phyloP scores from a whole-genome alignment of 2,797 vertebrate species.

The Gallinago solitaria region DNA sequence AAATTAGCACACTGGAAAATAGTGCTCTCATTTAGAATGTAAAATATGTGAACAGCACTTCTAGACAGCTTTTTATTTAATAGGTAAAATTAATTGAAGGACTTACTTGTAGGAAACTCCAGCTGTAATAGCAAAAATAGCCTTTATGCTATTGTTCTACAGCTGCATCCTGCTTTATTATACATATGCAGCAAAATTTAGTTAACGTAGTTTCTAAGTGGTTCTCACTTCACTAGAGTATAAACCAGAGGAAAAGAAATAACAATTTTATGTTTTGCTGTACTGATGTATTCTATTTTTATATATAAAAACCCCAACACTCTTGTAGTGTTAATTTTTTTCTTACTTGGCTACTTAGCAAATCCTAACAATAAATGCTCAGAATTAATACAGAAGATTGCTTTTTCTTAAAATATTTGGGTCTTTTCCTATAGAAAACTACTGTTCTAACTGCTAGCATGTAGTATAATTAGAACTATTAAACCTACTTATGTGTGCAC shows the following conservation, averaged over 20 bases:
- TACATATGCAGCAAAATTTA: background rate
- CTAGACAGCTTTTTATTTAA: background rate
- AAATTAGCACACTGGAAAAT: background rate
- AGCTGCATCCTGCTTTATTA: background rate
- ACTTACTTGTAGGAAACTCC: background rate
- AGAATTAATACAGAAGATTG: background rate
- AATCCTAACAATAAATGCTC: background rate
- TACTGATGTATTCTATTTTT: background rate
- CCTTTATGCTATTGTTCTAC: background rate
- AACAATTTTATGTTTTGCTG: background rate
- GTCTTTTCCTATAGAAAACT: background rate
- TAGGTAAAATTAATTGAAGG: background rate
- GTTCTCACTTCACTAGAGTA: background rate
- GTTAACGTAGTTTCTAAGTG: background rate
- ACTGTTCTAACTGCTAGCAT: background rate
- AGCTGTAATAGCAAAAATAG: background rate
- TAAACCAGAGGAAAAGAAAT: background rate
- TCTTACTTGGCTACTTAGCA: background rate
- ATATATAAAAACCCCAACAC: background rate
- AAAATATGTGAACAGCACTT: background rate
- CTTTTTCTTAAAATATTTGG: background rate
- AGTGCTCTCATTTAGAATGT: background rate
- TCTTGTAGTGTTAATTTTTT: background rate
- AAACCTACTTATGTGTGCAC: background rate
- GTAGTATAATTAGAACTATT: background rate